Conservation (phyloP, 2,888 invertebrate genomes). For the Hydroisotoma schaefferi region DNA sequence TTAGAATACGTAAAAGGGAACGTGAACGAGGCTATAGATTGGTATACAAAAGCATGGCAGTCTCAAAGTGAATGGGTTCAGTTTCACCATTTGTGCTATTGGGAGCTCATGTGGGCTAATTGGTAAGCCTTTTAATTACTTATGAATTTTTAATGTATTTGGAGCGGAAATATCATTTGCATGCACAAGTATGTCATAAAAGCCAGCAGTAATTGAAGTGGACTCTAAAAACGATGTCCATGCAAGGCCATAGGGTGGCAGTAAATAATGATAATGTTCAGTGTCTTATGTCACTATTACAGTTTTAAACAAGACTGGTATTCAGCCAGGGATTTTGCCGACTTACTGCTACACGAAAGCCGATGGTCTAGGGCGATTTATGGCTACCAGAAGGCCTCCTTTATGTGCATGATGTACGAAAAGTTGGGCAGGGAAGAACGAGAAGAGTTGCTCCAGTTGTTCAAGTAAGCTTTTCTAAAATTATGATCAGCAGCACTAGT, state of each 20-base stretch:
- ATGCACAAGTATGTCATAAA: neutral
- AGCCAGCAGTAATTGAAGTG: neutral
- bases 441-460: constrained; percentile 61
- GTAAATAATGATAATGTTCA: too few species aligned
- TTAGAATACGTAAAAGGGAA: constrained; percentile 76
- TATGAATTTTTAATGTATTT: neutral
- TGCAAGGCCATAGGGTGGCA: too few species aligned
- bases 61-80: constrained; percentile 83
- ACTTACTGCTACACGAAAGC: constrained; percentile 68
- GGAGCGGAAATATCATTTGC: neutral
- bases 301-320: constrained; percentile 72
- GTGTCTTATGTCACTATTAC: too few species aligned
- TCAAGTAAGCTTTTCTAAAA: constrained; percentile 60
- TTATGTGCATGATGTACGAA: constrained; percentile 69
- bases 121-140: constrained; percentile 58
- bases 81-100: constrained; percentile 87
- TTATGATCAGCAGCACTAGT: neutral
- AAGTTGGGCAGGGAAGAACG: constrained; percentile 57
- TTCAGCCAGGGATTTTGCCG: constrained; percentile 69
- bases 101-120: constrained; percentile 90
- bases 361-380: constrained; percentile 91
- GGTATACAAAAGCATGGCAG: constrained; percentile 75
- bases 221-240: neutral
- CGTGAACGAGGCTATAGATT: constrained; percentile 65
- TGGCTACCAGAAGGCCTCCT: constrained; percentile 80